Evolutionary conservation across 1,140 invertebrate genomes (phyloP), one percentile per base, ranked within the genome.

Genomic region (Cyphomyrmex costatus): DNA sequence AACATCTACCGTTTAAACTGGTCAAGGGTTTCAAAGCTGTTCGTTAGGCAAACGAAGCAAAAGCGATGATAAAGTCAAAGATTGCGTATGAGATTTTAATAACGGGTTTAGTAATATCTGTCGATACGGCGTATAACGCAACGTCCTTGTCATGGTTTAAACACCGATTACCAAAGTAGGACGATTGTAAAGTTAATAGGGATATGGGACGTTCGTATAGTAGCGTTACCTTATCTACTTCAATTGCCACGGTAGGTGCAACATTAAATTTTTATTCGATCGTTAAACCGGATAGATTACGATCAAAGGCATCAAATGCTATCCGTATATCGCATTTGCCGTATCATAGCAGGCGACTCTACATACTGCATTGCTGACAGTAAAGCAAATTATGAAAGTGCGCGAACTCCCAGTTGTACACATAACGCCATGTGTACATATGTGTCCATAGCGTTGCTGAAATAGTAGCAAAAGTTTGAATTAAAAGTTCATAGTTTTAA

Each of bases 261-360:
- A 58, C 53, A 83, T 83, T 49, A 83, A 83, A 83, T 60, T 83
- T 83, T 83, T 74, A 73, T 21, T 46, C 36, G 68, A 82, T 82
- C 66, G 36, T 82, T 60, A 83, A 82, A 83, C 79, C 14, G 16
- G 36, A 83, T 74, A 49, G 79, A 83, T 73, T 73, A 83, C 68
- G 53, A 74, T 83, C 53, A 2, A 36, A 30, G 19, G 27, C 68
- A 83, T 83, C 68, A 73, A 58, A 60, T 21, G 42, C 19, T 46
- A 42, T 33, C 46, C 77, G 19, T 80, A 56, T 42, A 80, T 42
- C 49, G 42, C 14, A 14, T 70, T 71, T 36, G 16, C 49, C 49
- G 36, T 60, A 16, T 51, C 24, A 70, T 66, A 33, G 46, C n/a
- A 14, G 36, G 14, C 56, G 53, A 83, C 79, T 83, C 30, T 82